Evolutionary conservation across 2,797 vertebrate genomes (phyloP).

Genomic region (Pangasius sanitwongsei): DNA sequence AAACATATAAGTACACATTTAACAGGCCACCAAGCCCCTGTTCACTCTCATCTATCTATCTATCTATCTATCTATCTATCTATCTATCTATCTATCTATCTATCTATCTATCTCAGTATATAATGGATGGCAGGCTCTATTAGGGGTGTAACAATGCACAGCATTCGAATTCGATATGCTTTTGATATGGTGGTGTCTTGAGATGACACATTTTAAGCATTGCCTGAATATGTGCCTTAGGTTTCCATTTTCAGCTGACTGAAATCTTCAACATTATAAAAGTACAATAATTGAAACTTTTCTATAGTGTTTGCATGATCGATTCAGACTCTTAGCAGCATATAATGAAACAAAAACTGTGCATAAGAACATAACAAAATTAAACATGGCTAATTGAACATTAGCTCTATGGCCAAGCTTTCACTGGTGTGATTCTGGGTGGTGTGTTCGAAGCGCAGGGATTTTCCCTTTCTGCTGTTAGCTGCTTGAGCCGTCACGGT

Average conservation of each 20-base stretch:
- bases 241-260: not conserved
- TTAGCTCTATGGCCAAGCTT: not conserved
- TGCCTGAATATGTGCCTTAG: not conserved
- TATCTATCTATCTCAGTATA: not conserved
- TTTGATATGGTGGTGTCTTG: not conserved
- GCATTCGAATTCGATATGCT: not conserved
- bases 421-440: not conserved
- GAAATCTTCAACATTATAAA: not conserved
- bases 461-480: not conserved
- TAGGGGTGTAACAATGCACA: not conserved
- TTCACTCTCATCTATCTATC: not conserved
- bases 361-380: not conserved
- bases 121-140: not conserved
- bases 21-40: not conserved
- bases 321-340: not conserved
- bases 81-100: slow-evolving; percentile 1
- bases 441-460: not conserved
- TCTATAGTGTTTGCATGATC: not conserved
- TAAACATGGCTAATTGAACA: not conserved
- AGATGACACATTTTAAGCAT: not conserved
- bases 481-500: not conserved
- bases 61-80: not conserved
- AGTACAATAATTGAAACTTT: not conserved
- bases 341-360: not conserved
- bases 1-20: not conserved